These are phyloP conservation scores for Cantharis rustica DNA, from an alignment of 2,888 invertebrate species.

Conservation along the genomic window DNA sequence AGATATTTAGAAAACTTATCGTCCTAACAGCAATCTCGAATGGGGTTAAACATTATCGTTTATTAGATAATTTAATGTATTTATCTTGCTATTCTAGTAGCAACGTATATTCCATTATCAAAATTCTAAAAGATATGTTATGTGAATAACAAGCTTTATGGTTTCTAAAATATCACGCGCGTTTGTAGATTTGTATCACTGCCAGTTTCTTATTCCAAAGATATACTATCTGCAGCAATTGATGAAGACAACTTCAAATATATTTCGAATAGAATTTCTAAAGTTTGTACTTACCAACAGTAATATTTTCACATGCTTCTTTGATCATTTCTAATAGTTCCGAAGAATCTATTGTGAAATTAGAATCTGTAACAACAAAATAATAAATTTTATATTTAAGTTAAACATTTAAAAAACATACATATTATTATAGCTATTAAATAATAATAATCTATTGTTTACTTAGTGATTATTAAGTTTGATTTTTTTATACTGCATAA, in stretches of 20 bases:
- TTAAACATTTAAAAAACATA: too few species aligned
- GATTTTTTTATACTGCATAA: too few species aligned
- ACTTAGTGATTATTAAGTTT: too few species aligned
- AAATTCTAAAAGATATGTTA: neutral
- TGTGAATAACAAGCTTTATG: too few species aligned
- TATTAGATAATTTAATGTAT: neutral
- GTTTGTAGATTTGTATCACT: too few species aligned
- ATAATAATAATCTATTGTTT: too few species aligned
- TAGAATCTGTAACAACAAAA: neutral
- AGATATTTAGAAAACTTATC: neutral
- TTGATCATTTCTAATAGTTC: conserved; percentile 14
- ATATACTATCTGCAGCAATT: neutral
- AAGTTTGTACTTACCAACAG: conserved; percentile 11
- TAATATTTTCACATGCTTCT: conserved; percentile 19
- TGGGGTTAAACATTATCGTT: neutral
- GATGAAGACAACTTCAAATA: neutral
- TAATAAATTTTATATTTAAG: too few species aligned
- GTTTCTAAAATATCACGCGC: too few species aligned
- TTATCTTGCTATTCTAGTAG: too few species aligned
- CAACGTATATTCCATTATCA: neutral
- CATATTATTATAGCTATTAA: too few species aligned
- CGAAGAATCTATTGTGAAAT: neutral
- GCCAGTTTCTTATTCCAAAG: too few species aligned
- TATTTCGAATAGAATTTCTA: neutral
- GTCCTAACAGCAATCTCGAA: neutral